These are phyloP conservation scores for Sclerurus mexicanus DNA, from an alignment of 2,113 vertebrate genomes.

Conservation along the genomic window DNA sequence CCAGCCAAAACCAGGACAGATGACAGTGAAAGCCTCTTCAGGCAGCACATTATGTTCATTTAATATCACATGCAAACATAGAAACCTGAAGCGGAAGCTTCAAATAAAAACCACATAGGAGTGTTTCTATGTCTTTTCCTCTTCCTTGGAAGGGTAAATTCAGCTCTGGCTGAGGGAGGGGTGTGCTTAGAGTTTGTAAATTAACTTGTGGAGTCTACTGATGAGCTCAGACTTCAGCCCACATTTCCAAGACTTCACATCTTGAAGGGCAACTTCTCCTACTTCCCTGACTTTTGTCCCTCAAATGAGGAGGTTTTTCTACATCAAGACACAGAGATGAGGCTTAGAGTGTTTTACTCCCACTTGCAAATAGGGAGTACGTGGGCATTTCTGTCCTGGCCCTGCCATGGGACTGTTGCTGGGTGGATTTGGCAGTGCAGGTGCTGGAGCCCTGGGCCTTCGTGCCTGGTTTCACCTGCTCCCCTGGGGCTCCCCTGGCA, in stretches of 20 bases:
- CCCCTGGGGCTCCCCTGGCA: not conserved
- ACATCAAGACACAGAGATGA: not conserved
- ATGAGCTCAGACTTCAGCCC: not conserved
- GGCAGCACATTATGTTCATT: not conserved
- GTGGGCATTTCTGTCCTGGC: not conserved
- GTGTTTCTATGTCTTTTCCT: not conserved
- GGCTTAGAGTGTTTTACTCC: not conserved
- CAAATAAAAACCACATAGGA: not conserved
- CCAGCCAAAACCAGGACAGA: not conserved
- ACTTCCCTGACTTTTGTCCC: not conserved
- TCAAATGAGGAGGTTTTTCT: not conserved
- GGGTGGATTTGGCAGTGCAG: not conserved
- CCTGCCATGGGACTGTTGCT: rapidly evolving
- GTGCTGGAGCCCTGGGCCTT: not conserved
- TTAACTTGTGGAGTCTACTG: not conserved
- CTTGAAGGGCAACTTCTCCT: not conserved
- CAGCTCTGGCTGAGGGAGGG: not conserved
- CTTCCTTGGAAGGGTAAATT: not conserved
- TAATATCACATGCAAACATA: not conserved
- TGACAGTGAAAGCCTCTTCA: not conserved
- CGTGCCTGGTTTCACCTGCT: not conserved
- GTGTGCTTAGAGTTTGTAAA: not conserved
- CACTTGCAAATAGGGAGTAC: not conserved
- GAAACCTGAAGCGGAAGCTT: not conserved
- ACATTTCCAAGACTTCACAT: not conserved